Evolutionary conservation across 2,113 vertebrate species (phyloP), one percentile per base, ranked within the genome.

Genomic region (Mastomys natalensis): DNA sequence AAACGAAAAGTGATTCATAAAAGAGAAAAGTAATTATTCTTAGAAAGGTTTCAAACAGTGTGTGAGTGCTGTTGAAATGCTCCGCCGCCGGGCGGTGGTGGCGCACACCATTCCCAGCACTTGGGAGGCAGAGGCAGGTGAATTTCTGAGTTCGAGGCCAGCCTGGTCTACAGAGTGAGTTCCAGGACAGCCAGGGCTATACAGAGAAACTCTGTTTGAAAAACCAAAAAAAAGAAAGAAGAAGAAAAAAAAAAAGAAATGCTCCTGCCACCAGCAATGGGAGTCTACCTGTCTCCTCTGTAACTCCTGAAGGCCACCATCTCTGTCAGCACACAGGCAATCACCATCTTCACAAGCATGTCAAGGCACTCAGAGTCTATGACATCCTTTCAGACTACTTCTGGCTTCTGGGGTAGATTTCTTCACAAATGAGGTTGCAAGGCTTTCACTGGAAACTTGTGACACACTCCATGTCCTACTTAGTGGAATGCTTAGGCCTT

Each of bases 1-100:
- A 85, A 94, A 51, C 40, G 72, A 77, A 64, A 48, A 66, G 6
- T 11, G 16, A 84, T 43, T n/a, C 24, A 3, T 31, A 26, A n/a
- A 13, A 45, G 89, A 29, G 77, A 45, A 15, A 58, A 51, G 4
- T 37, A 68, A 19, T 0, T 60, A 81, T 0, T 48, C 26, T 77
- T 55, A 60, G 34, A 70, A 77, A 72, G 48, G 73, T 7, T 70
- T 45, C 40, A 9, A 62, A 51, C 76, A 64, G 55, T 15, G 55
- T 15, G 1, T 0, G 7, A 58, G 8, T 0, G 7, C 43, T 40
- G 22, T 26, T 22, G 17, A 51, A 48, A 51, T 26, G 55, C 3
- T 0, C 40, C 45, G n/a, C n/a, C n/a, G n/a, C n/a, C n/a, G n/a
- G n/a, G n/a, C n/a, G n/a, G n/a, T n/a, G n/a, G n/a, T n/a, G n/a